Evolutionary conservation across 2,113 vertebrate genomes (phyloP).

Genomic region (Cisticola juncidis): DNA sequence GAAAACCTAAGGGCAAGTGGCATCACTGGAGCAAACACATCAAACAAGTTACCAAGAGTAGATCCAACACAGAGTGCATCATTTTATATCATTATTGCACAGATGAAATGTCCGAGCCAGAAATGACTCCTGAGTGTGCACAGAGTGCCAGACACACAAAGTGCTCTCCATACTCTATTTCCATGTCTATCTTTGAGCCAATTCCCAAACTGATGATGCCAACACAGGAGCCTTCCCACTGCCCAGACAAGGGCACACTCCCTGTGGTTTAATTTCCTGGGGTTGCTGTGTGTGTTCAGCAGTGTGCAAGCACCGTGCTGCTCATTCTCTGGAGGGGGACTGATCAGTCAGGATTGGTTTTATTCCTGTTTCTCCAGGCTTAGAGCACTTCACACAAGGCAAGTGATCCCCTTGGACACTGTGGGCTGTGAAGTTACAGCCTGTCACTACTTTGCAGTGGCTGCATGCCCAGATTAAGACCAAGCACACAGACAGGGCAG

Average conservation of each 20-base stretch:
- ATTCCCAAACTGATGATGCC: neutral
- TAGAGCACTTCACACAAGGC: neutral
- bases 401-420: neutral
- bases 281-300: neutral
- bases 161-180: neutral
- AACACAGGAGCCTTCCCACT: neutral
- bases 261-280: neutral
- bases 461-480: neutral
- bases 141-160: neutral
- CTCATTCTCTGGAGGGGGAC: neutral
- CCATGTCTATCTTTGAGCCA: neutral
- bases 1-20: neutral
- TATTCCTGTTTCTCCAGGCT: neutral
- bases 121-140: neutral
- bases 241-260: neutral
- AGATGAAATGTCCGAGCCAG: neutral
- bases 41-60: neutral
- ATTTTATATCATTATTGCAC: neutral
- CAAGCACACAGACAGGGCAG: neutral
- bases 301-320: fast-evolving
- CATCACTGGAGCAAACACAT: neutral
- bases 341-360: neutral
- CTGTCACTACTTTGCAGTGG: neutral
- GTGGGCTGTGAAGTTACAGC: neutral
- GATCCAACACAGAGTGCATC: neutral